Conservation (phyloP, 2,797 vertebrate species). For the Lemur catta region DNA sequence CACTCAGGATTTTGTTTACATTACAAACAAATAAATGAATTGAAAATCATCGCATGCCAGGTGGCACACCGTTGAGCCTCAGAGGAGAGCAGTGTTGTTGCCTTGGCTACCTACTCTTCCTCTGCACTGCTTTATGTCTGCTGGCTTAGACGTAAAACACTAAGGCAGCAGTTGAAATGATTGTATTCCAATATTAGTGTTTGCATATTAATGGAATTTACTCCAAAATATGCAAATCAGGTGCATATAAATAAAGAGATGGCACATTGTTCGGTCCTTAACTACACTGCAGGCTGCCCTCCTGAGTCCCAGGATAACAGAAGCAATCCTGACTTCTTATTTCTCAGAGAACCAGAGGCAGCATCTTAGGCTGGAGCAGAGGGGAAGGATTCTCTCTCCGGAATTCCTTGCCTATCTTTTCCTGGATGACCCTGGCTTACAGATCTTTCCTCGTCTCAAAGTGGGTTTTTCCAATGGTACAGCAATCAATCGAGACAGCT, state of each 20-base stretch:
- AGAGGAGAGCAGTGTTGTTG: neutral
- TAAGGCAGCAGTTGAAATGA: neutral
- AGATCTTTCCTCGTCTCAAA: neutral
- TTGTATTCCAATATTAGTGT: neutral
- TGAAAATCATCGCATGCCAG: neutral
- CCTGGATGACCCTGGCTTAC: neutral
- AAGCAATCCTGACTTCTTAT: neutral
- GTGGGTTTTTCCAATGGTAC: neutral
- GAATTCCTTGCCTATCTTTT: neutral
- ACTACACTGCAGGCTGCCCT: neutral
- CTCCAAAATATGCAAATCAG: neutral
- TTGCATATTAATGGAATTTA: neutral
- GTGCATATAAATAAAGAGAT: neutral
- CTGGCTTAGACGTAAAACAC: neutral
- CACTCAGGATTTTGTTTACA: neutral
- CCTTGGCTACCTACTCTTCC: neutral
- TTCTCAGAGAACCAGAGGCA: neutral
- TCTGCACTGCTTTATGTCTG: neutral
- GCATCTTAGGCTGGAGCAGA: neutral
- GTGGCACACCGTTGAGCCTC: neutral
- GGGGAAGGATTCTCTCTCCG: neutral
- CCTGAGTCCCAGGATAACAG: neutral
- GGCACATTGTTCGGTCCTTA: neutral
- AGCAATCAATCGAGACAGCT: neutral
- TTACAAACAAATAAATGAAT: constrained; percentile 7